Evolutionary conservation across 2,797 vertebrate genomes (phyloP), one percentile per base, ranked within the genome.

Genomic region (Labeo calbasu): DNA sequence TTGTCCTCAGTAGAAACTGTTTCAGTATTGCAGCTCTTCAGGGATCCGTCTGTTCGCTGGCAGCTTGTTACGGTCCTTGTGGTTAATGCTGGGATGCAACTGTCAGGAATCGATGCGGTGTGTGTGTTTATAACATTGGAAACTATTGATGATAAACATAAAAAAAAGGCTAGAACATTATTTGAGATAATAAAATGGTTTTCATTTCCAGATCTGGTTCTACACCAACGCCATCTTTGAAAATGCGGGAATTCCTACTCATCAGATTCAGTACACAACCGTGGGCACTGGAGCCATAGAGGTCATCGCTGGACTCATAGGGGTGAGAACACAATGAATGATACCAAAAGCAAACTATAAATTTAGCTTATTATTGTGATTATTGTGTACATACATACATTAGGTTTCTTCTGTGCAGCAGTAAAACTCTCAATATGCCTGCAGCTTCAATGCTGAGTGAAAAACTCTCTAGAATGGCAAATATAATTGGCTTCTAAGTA

Each of bases 101-200:
- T 98, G 82, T 98, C 97, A 0, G 97, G 97, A 77, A 97, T 97
- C 0, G 96, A 98, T 15, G 96, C 96, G 0, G 97, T 98, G 90
- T 94, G 86, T 86, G 63, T 79, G 55, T 25, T 61, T 23, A 32
- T 48, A 59, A 14, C 4, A 21, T n/a, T 59, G 23, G 25, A 23
- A 61, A 53, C 21, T 63, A 14, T 8, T 50, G 1, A 79, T 32
- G 57, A 32, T 48, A 17, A 48, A 43, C 40, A 28, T 72, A 21
- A 72, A 43, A 72, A 43, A 71, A 48, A 14, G 23, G 6, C 40
- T 28, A 48, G 46, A 57, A 23, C 0, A 2, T 73, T 73, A 61
- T 63, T n/a, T 57, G 36, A 72, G 40, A 48, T 71, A 12, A 71
- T 50, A 48, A 69, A 70, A 51, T 32, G 50, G 10, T 55, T 32